Evolutionary conservation across 2,113 vertebrate genomes (phyloP), one percentile per base, ranked within the genome.

Genomic region (Rissa tridactyla): DNA sequence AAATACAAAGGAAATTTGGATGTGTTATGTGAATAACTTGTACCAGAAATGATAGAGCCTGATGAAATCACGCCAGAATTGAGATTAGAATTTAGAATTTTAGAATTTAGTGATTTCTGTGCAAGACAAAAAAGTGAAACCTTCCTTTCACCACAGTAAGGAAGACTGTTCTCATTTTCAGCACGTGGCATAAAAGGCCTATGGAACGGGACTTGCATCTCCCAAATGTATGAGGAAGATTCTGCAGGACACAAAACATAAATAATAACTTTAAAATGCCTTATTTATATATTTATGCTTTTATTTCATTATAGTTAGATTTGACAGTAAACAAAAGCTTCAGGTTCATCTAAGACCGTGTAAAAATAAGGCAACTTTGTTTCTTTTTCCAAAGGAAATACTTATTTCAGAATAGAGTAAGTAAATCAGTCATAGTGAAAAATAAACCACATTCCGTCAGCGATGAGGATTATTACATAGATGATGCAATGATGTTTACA

Each of bases 401-500:
- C 42, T 78, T 72, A 69, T 25, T 95, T 85, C n/a, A 44, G n/a
- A 47, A n/a, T 11, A 54, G 51, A 62, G 36, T 81, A 93, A 92
- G 65, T 88, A 95, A 90, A 69, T 77, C 66, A 68, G 69, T 95
- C 51, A 29, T 13, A 52, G 90, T 60, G 65, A 73, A 96, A 97
- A 95, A 92, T 89, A 95, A 93, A 68, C 69, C 23, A 5, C 90
- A 76, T 93, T 90, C 26, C 18, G 1, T 94, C 65, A 79, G 87
- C 89, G 72, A 57, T 75, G 16, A 38, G 83, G 62, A 78, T 97
- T 96, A 88, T 95, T 96, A 13, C 58, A 68, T 34, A 96, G 90
- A 73, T 96, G 52, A 88, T 94, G 34, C 93, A 96, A 92, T 58
- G 34, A 84, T 75, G 81, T 91, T 93, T 96, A 66, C 89, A 78